Conservation (phyloP, 2,888 invertebrate genomes). For the Busseola fusca region DNA sequence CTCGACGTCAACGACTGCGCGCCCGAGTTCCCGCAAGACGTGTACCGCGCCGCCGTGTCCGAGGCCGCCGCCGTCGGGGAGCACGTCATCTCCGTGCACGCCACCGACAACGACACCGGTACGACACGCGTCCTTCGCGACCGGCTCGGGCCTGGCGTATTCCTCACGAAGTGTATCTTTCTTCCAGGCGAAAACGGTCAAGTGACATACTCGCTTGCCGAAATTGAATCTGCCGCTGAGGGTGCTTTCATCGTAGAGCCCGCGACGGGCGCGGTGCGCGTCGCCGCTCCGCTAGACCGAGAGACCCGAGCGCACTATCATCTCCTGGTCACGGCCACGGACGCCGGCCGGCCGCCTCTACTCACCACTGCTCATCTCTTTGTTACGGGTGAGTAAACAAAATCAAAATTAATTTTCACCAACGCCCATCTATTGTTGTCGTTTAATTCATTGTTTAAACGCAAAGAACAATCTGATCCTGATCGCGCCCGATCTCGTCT, state of each 20-base stretch:
- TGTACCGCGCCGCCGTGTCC: conserved; percentile 94
- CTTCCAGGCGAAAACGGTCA: conserved; percentile 61
- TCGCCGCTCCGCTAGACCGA: conserved; percentile 94
- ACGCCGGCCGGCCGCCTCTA: conserved; percentile 95
- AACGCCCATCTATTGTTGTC: too few species aligned
- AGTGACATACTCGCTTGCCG: conserved; percentile 60
- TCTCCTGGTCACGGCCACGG: conserved; percentile 94
- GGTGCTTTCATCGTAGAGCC: conserved; percentile 94
- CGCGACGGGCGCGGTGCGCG: conserved; percentile 92
- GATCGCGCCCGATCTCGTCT: too few species aligned
- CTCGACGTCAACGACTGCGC: conserved; percentile 98
- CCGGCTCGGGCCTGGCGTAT: rapidly evolving
- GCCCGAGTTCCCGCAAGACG: conserved; percentile 93
- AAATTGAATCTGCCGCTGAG: conserved; percentile 83
- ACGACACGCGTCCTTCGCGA: background rate
- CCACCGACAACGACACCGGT: conserved; percentile 94
- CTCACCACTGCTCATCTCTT: conserved; percentile 95
- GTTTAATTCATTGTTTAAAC: too few species aligned
- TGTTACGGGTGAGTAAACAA: conserved; percentile 89
- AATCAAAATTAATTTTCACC: background rate
- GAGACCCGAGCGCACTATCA: conserved; percentile 93
- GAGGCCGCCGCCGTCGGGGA: conserved; percentile 94
- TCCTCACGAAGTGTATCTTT: background rate
- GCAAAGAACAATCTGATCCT: background rate
- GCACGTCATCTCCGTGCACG: conserved; percentile 76